Evolutionary conservation across 2,888 invertebrate species (phyloP), one percentile per base, ranked within the genome.

Genomic region (Nycteola revayana): DNA sequence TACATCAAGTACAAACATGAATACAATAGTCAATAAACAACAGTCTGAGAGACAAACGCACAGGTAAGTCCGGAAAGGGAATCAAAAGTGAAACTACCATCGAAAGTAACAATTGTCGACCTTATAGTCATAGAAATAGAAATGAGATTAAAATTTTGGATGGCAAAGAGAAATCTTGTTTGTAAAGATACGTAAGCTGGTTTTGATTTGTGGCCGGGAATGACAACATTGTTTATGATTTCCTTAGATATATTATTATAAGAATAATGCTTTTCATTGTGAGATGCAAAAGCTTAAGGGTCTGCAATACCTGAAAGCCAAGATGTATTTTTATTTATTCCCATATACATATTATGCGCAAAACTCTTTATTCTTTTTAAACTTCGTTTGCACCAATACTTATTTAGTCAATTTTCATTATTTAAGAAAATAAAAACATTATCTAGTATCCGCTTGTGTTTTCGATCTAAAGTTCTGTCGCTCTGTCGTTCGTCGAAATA

Each of bases 151-250:
- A 3, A 8, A n/a, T 26, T 40, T 23, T 1, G 0, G 3, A 4
- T 0, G 7, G 1, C 38, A 3, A 25, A 22, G 21, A 7, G 1
- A 25, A 21, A 34, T 31, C 24, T 46, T 37, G 47, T 53, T 59
- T 58, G 51, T 63, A 60, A 63, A 65, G 63, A 62, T 68, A 69
- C 57, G 69, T 66, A 79, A 79, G 72, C 73, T 64, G 65, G 70
- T 72, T 74, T 75, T 82, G 82, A 83, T 82, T 82, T 82, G 81
- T 79, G 67, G 70, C 45, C 55, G 52, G 66, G 72, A 70, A 71
- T 72, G 73, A 73, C 73, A 68, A 61, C 53, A 63, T 82, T 75
- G 68, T 83, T 82, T 82, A 81, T 77, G 74, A 75, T 79, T 81
- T 78, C 78, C 78, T 75, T 59, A 60, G 61, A 60, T 63, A 68